Conservation (phyloP, 2,113 vertebrate species). For the Barnardius zonarius region DNA sequence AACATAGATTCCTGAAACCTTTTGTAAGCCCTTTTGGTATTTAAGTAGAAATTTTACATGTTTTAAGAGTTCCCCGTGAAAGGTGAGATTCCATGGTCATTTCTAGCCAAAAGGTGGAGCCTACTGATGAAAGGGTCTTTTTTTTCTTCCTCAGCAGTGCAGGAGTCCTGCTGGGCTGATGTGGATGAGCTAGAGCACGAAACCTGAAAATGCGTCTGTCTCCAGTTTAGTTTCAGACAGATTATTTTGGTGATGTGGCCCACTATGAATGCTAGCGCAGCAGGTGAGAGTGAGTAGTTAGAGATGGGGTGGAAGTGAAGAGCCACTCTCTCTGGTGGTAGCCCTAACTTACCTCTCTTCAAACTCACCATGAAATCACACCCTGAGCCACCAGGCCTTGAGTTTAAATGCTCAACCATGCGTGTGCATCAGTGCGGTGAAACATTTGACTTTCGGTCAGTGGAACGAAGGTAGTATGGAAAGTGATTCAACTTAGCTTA, state of each 20-base stretch:
- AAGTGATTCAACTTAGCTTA: not conserved
- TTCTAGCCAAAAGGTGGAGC: not conserved
- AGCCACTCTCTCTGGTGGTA: not conserved
- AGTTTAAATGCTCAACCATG: not conserved
- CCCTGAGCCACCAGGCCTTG: not conserved
- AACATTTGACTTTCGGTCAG: not conserved
- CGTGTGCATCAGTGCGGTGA: not conserved
- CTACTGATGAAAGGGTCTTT: not conserved
- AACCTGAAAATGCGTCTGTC: not conserved
- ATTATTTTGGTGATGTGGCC: not conserved
- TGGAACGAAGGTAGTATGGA: not conserved
- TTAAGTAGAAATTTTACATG: not conserved
- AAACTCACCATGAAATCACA: not conserved
- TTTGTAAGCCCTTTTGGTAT: not conserved
- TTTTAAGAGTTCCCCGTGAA: not conserved
- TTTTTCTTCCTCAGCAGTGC: not conserved
- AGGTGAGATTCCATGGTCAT: not conserved
- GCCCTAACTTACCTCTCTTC: not conserved
- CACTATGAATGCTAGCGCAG: not conserved
- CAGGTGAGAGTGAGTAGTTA: not conserved
- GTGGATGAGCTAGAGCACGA: not conserved
- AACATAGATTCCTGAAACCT: not conserved
- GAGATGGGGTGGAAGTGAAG: not conserved
- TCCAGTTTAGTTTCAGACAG: not conserved
- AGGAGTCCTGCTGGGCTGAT: not conserved